These are phyloP conservation scores for Oryzaephilus surinamensis DNA, from an alignment of 1,140 invertebrate genomes.

Conservation along the genomic window DNA sequence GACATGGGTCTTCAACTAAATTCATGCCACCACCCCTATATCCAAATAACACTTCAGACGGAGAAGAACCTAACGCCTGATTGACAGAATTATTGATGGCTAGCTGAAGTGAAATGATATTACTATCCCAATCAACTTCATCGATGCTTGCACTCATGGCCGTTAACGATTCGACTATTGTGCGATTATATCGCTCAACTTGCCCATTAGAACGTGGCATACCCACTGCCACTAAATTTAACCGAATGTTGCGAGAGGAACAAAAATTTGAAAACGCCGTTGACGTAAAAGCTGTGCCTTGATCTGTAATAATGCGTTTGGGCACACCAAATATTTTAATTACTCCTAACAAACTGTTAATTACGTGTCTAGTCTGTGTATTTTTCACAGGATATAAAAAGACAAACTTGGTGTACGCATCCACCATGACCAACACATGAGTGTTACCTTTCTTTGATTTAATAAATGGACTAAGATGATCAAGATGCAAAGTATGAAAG, in stretches of 20 bases:
- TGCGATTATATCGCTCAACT: constrained; percentile 22
- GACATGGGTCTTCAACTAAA: not conserved
- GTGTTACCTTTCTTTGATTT: constrained; percentile 2
- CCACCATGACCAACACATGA: constrained; percentile 6
- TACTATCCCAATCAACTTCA: constrained; percentile 10
- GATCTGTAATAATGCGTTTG: constrained; percentile 19
- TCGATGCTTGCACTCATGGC: constrained; percentile 12
- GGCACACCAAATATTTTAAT: constrained; percentile 21
- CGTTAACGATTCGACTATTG: constrained; percentile 15
- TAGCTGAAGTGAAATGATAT: constrained; percentile 14
- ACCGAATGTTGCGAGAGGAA: constrained; percentile 13
- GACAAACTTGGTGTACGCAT: constrained; percentile 14
- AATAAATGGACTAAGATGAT: constrained; percentile 12
- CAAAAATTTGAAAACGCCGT: constrained; percentile 20
- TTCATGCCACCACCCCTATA: constrained; percentile 1
- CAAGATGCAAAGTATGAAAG: constrained; percentile 9
- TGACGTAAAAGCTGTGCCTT: constrained; percentile 22
- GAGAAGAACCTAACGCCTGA: constrained; percentile 5
- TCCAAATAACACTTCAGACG: constrained; percentile 11
- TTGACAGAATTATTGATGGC: constrained; percentile 13
- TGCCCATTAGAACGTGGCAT: constrained; percentile 26
- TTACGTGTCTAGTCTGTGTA: constrained; percentile 16
- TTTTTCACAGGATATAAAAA: constrained; percentile 17
- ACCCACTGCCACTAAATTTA: constrained; percentile 19
- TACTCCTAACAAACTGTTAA: constrained; percentile 9